Evolutionary conservation across 2,888 invertebrate genomes (phyloP).

Genomic region (Spisula solida): DNA sequence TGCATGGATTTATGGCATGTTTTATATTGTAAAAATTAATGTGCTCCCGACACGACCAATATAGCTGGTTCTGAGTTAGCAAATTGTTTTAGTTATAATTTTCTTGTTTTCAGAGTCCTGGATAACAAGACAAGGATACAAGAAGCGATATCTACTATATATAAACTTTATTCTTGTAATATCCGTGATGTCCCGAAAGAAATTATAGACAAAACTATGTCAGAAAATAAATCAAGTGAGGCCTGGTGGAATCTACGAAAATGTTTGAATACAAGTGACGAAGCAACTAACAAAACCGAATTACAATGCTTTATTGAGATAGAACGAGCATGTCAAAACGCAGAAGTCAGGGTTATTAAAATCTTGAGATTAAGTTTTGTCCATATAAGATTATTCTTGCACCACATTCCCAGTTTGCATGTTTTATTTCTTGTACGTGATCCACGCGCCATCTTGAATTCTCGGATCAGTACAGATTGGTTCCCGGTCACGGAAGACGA

Average conservation of each 20-base stretch:
- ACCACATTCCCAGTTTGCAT: constrained; percentile 57
- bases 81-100: not conserved
- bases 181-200: constrained; percentile 27
- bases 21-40: too few relatives aligned
- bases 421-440: constrained; percentile 71
- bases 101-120: not conserved
- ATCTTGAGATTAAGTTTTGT: constrained; percentile 18
- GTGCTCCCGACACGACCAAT: too few relatives aligned
- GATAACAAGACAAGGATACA: not conserved
- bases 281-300: not conserved
- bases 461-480: constrained; percentile 49
- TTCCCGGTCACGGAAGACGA: constrained; percentile 29
- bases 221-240: constrained; percentile 36
- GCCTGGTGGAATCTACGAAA: not conserved
- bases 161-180: constrained; percentile 36
- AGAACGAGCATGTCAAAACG: constrained; percentile 4
- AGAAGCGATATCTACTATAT: not conserved
- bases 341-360: constrained; percentile 27
- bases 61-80: too few relatives aligned
- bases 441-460: constrained; percentile 71
- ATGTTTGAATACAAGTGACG: too few relatives aligned
- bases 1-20: too few relatives aligned
- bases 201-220: constrained; percentile 17
- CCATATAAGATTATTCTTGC: constrained; percentile 42
- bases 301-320: constrained; percentile 4